Evolutionary conservation across 2,888 invertebrate species (phyloP).

Genomic region (Hydropsyche betteni): DNA sequence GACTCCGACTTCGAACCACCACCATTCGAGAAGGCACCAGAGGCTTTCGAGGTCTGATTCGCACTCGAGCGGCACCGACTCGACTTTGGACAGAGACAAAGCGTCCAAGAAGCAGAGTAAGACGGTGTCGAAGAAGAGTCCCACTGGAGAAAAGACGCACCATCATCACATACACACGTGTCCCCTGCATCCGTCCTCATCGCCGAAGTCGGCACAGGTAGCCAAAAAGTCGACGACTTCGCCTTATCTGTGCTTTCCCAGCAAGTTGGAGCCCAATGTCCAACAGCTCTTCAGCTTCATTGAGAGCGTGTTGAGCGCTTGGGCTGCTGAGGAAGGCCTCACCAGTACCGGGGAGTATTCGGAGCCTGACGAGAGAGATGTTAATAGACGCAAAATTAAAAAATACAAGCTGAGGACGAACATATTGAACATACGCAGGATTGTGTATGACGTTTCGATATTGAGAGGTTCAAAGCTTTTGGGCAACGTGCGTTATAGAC

Average conservation of each 20-base stretch:
- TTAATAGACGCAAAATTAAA: conserved; percentile 68
- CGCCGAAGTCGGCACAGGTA: conserved; percentile 23
- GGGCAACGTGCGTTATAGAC: conserved; percentile 76
- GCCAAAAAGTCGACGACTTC: conserved; percentile 60
- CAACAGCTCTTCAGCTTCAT: conserved; percentile 85
- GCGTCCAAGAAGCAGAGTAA: conserved; percentile 56
- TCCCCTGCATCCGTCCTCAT: conserved; percentile 62
- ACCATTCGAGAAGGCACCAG: conserved; percentile 56
- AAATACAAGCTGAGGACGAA: conserved; percentile 73
- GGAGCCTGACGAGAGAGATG: conserved; percentile 75
- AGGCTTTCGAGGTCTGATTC: conserved; percentile 60
- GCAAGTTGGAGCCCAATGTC: conserved; percentile 77
- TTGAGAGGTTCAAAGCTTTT: conserved; percentile 72
- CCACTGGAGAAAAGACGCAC: conserved; percentile 54
- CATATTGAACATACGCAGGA: conserved; percentile 73
- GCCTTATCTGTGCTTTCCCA: conserved; percentile 65
- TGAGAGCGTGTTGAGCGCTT: conserved; percentile 80
- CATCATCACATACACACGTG: conserved; percentile 63
- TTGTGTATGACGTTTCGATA: conserved; percentile 76
- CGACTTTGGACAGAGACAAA: conserved; percentile 56
- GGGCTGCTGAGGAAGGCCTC: conserved; percentile 78
- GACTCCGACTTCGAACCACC: conserved; percentile 48
- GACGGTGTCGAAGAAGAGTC: conserved; percentile 54
- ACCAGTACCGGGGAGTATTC: conserved; percentile 78
- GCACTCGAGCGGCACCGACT: conserved; percentile 64